Base-by-base conservation (phyloP, 2,888 invertebrate species). In the Oxyteleia sp. region DNA sequence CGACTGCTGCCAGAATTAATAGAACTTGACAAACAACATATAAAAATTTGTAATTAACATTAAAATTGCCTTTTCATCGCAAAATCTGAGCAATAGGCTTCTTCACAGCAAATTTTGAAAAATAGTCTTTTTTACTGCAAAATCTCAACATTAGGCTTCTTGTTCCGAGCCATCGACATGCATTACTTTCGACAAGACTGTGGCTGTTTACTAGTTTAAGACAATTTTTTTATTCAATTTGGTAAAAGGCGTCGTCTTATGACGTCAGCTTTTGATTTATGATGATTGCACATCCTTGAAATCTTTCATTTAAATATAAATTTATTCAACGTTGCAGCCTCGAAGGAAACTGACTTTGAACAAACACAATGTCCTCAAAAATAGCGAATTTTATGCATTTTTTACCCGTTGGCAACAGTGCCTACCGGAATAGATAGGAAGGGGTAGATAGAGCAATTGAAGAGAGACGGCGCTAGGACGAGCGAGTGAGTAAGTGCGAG, bases 401-500 rank as follows among this genome's bases (percentile, higher is more conserved):
- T 82, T 72, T 78, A 43, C 53, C 20, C 75, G 53, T 78, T 82
- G 76, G 72, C 78, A 82, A 68, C 61, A 47, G 61, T 68, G 68
- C 16, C 82, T 66, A 47, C 18, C 51, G 18, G 59, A 72, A 78
- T 64, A 68, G 72, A 71, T 79, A 63, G 72, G 57, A 81, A 53
- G 55, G 68, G 75, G 74, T 66, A 53, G 82, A 75, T 80, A 71
- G 78, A 74, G 81, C 55, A 75, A 57, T 64, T 76, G 57, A 84
- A 57, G 85, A 76, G 83, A 68, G 82, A 71, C 68, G 55, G 86
- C 43, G 85, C 75, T 82, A 59, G 86, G 83, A 72, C 80, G 87
- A 88, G 87, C 87, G 91, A 87, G 89, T 79, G 87, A 90, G 90
- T 88, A 89, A 91, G 91, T 90, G 91, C 89, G 89, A 90, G 91